Percentiles rank a stretch among this genome's conserved stretches.
Evolutionary conservation across 2,797 vertebrate genomes (phyloP).

Genomic region (Hydrolagus colliei): DNA sequence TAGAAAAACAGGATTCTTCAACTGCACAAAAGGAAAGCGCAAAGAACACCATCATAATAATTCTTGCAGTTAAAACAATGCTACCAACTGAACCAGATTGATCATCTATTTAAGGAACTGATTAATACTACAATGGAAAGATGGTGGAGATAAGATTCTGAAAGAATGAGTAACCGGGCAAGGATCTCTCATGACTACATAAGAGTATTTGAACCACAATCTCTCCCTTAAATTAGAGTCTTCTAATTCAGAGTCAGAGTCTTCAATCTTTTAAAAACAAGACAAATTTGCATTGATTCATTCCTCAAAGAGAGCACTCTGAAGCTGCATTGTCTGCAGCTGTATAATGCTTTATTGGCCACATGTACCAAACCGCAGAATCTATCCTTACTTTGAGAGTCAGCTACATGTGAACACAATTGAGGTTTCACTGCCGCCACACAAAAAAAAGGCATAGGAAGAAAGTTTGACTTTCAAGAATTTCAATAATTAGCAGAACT

Average conservation of each 20-base stretch:
- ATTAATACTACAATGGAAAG: too few relatives aligned
- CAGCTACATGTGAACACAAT: neutral
- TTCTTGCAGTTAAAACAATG: too few relatives aligned
- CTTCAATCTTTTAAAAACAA: neutral
- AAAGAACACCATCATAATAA: too few relatives aligned
- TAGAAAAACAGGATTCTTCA: too few relatives aligned
- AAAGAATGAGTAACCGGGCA: too few relatives aligned
- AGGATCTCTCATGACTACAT: too few relatives aligned
- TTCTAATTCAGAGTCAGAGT: neutral
- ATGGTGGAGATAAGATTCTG: too few relatives aligned
- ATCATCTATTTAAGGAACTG: too few relatives aligned
- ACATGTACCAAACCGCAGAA: constrained; percentile 4
- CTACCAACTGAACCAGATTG: too few relatives aligned
- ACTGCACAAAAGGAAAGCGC: too few relatives aligned
- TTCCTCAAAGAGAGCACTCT: neutral
- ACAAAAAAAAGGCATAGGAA: neutral
- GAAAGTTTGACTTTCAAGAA: neutral
- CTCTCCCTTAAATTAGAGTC: too few relatives aligned
- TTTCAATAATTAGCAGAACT: neutral
- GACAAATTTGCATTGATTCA: neutral
- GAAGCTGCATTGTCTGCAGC: neutral
- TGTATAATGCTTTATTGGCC: neutral
- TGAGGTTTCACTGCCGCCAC: neutral
- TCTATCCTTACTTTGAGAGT: neutral
- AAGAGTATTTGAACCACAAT: too few relatives aligned